Percentiles rank a stretch among this genome's conserved stretches.
Evolutionary conservation across 2,888 invertebrate species (phyloP).

Genomic region (Apamea anceps): DNA sequence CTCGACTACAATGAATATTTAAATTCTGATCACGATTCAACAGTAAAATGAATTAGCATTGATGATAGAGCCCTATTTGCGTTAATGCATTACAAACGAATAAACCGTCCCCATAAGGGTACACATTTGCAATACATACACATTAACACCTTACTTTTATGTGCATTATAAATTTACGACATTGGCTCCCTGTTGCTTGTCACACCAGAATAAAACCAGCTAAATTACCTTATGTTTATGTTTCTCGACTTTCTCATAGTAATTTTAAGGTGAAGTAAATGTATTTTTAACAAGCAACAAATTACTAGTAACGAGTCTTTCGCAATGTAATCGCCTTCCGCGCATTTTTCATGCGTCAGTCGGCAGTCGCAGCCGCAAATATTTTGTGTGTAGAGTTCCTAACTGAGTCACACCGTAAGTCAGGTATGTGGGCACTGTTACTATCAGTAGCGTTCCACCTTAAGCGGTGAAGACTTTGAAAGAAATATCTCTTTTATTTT

Average conservation of each 20-base stretch:
- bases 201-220: conserved; percentile 40
- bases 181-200: conserved; percentile 33
- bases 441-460: not conserved
- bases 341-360: conserved; percentile 3
- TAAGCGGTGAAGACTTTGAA: not conserved
- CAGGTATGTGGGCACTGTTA: conserved; percentile 60
- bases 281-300: conserved; percentile 59
- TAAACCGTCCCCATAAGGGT: conserved; percentile 30
- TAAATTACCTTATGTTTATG: conserved; percentile 37
- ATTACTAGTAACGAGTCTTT: conserved; percentile 53
- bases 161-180: conserved; percentile 52
- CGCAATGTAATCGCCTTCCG: conserved; percentile 1
- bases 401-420: conserved; percentile 70
- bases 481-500: not conserved
- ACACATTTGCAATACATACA: conserved; percentile 51
- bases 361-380: conserved; percentile 1
- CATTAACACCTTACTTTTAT: conserved; percentile 57
- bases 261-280: conserved; percentile 49
- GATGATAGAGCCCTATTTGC: conserved; percentile 38
- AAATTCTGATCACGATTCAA: conserved; percentile 49
- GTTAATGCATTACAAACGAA: conserved; percentile 20
- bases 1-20: conserved; percentile 17
- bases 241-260: conserved; percentile 39
- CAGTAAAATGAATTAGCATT: conserved; percentile 54
- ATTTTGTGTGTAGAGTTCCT: conserved; percentile 15